Base-by-base conservation (phyloP, 2,113 vertebrate species). In the Madoqua kirkii region DNA sequence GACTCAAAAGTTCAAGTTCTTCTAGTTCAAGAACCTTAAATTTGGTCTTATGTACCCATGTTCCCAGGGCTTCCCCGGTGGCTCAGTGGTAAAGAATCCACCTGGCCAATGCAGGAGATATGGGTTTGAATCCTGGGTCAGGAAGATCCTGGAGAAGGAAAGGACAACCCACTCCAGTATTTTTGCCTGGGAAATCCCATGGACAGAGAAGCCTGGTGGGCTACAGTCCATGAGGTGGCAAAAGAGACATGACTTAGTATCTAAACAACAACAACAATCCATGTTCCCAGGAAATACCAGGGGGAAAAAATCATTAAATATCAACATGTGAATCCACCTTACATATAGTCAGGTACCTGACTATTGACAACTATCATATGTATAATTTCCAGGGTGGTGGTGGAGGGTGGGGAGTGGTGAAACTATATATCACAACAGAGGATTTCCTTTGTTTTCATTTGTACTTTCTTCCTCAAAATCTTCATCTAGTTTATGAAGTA, bases 371-470 rank as follows among this genome's bases (percentile, higher is more conserved):
- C 55, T 57, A 67, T 54, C 8, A 9, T 54, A 16, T 31, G 21
- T 62, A 59, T 31, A 55, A 82, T 71, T 95, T 95, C 36, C 54
- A 54, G 23, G n/a, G 19, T 3, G 2, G 62, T n/a, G 33, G 62
- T n/a, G 33, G 62, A 67, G 16, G 62, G 62, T 4, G 1, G n/a
- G 10, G 67, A 21, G 19, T 13, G n/a, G 19, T 71, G n/a, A 71
- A 31, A 91, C 82, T 83, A n/a, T 85, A 52, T 81, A 23, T 21
- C 57, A 71, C 33, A 43, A 81, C 33, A 81, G 45, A 76, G 48
- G 33, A 43, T 82, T 88, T 59, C 52, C 54, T 95, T 95, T 84
- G 19, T 97, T 95, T 97, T 79, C 79, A 13, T 76, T 96, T 87
- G 33, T 36, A 62, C 23, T 87, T 93, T 82, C 52, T 95, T 85